Conservation (phyloP, 1,140 invertebrate genomes). For the Euwallacea fornicatus region DNA sequence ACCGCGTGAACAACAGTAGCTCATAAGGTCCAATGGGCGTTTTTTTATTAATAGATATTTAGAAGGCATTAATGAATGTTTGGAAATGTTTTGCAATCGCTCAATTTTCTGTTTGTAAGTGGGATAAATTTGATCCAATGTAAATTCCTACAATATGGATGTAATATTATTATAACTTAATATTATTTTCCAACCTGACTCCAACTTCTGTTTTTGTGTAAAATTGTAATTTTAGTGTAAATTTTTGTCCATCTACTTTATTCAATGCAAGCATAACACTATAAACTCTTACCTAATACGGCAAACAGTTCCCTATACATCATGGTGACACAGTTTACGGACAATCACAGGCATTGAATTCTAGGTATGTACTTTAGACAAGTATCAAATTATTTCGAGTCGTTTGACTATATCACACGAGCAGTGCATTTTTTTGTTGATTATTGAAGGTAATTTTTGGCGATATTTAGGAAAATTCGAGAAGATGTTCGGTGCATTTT, state of each 20-base stretch:
- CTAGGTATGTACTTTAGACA: neutral
- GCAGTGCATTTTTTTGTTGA: neutral
- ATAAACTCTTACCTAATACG: conserved; percentile 21
- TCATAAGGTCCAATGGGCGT: neutral
- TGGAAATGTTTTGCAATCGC: too few species aligned
- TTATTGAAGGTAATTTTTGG: neutral
- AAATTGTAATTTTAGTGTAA: too few species aligned
- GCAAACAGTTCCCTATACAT: conserved; percentile 32
- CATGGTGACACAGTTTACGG: conserved; percentile 10
- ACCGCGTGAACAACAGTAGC: too few species aligned
- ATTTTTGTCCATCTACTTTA: too few species aligned
- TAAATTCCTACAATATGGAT: too few species aligned
- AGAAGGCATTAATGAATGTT: too few species aligned
- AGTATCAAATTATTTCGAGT: conserved; percentile 1
- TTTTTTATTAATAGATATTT: neutral
- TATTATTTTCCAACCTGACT: too few species aligned
- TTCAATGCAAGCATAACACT: too few species aligned
- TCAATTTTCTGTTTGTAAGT: too few species aligned
- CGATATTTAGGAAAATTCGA: conserved; percentile 11
- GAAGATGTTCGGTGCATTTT: conserved; percentile 20
- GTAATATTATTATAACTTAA: too few species aligned
- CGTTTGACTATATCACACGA: neutral
- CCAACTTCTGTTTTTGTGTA: too few species aligned
- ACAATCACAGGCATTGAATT: conserved; percentile 22
- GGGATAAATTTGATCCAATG: too few species aligned